Evolutionary conservation across 2,888 invertebrate species (phyloP).

Genomic region (Heteropelma amictum): DNA sequence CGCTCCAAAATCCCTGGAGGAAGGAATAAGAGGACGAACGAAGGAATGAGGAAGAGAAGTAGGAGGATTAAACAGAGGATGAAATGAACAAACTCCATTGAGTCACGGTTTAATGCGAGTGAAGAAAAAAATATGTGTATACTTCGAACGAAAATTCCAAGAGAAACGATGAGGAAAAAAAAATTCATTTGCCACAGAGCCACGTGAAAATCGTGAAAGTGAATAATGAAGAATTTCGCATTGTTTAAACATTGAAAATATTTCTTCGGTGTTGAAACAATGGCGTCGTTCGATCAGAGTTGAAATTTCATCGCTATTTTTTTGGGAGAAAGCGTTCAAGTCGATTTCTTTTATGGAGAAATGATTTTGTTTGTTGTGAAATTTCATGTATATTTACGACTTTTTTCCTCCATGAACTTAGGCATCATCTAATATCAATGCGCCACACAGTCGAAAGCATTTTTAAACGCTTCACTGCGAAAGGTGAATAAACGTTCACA

Average conservation of each 20-base stretch:
- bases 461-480: conserved; percentile 45
- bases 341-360: too few relatives aligned
- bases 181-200: not conserved
- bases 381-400: not conserved
- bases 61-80: conserved; percentile 34
- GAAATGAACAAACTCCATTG: conserved; percentile 35
- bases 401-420: not conserved
- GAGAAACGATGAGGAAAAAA: not conserved
- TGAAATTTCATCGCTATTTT: too few relatives aligned
- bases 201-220: not conserved
- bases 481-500: conserved; percentile 20
- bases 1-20: conserved; percentile 11
- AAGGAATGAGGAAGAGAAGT: not conserved
- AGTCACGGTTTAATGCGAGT: conserved; percentile 32
- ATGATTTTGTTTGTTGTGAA: not conserved
- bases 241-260: not conserved
- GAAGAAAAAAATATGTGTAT: conserved; percentile 39
- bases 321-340: too few relatives aligned
- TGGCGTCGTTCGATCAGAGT: too few relatives aligned
- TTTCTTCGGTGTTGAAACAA: not conserved
- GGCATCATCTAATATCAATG: conserved; percentile 30
- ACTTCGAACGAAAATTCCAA: not conserved
- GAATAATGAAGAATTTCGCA: not conserved
- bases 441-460: conserved; percentile 21
- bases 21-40: conserved; percentile 12